These are phyloP conservation scores for Magallana nippona DNA, from an alignment of 2,888 invertebrate species.

Conservation along the genomic window DNA sequence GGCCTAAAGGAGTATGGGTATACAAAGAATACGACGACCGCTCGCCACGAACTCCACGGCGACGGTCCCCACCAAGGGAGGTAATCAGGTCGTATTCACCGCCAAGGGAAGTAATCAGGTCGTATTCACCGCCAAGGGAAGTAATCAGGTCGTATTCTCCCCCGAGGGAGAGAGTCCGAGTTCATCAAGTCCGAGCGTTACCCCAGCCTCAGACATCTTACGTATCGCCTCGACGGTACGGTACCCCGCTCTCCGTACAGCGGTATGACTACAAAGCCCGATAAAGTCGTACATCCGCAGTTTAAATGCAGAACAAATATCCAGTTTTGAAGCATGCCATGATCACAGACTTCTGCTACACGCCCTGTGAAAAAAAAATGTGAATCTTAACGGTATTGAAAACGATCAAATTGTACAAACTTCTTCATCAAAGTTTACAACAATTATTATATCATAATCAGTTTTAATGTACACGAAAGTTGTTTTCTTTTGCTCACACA, in stretches of 20 bases:
- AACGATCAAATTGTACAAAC: too few species aligned
- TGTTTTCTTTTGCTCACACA: too few species aligned
- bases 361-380: too few species aligned
- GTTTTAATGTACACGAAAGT: too few species aligned
- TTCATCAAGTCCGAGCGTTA: neutral
- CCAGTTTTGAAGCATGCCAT: too few species aligned
- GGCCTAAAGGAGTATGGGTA: neutral
- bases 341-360: too few species aligned
- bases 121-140: neutral
- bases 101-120: neutral
- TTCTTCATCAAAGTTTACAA: too few species aligned
- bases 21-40: conserved; percentile 11
- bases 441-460: too few species aligned
- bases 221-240: neutral
- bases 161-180: neutral
- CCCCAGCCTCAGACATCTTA: neutral
- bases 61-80: neutral
- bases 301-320: too few species aligned
- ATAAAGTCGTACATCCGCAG: neutral
- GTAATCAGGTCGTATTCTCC: neutral
- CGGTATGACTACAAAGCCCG: conserved; percentile 1
- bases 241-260: neutral
- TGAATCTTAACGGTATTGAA: too few species aligned
- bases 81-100: neutral
- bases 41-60: neutral